phyloP scores from a whole-genome alignment of 2,113 vertebrate species.

The Xyliphius kryptos region DNA sequence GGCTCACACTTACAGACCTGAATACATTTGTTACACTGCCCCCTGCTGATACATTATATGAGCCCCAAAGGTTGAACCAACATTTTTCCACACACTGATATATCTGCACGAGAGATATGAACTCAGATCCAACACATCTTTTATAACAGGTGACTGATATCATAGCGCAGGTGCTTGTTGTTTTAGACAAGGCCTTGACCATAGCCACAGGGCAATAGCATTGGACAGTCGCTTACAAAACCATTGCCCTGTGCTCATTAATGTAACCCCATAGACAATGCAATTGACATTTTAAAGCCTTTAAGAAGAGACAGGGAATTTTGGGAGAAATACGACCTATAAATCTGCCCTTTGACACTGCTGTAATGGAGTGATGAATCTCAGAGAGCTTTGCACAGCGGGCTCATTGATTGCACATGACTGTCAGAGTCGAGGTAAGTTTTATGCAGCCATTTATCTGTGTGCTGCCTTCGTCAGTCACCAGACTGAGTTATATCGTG shows the following conservation, averaged over 20 bases:
- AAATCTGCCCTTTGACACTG: constrained; percentile 37
- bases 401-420: constrained; percentile 32
- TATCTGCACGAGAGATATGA: too few relatives aligned
- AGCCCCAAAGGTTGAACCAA: too few relatives aligned
- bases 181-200: background rate
- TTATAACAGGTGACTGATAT: constrained; percentile 12
- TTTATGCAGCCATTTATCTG: constrained; percentile 18
- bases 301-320: constrained; percentile 14
- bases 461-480: constrained; percentile 4
- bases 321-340: constrained; percentile 43
- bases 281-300: constrained; percentile 46
- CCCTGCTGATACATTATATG: constrained; percentile 31
- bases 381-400: constrained; percentile 9
- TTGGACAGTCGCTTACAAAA: constrained; percentile 40
- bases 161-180: constrained; percentile 1
- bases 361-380: constrained; percentile 26
- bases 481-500: constrained; percentile 9
- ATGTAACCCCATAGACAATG: constrained; percentile 43
- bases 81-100: background rate
- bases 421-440: constrained; percentile 23
- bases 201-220: constrained; percentile 10
- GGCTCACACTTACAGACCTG: background rate
- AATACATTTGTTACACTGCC: constrained; percentile 19
- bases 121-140: background rate
- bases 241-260: constrained; percentile 25